Base-by-base conservation (phyloP, 1,140 invertebrate genomes). In the Reticulitermes speratus region DNA sequence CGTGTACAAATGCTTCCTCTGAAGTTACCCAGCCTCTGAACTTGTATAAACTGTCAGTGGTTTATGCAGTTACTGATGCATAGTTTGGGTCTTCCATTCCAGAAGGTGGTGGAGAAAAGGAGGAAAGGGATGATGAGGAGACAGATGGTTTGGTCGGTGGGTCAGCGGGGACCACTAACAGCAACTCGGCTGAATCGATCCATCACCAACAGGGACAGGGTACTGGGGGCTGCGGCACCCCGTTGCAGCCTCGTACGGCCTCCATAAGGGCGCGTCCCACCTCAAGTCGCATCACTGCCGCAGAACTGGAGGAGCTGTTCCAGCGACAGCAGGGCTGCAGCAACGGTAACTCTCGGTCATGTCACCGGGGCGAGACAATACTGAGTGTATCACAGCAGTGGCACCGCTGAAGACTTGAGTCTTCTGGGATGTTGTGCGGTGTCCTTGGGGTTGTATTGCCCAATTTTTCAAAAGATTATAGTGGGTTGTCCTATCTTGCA, bases 241-340 rank as follows among this genome's bases (percentile, higher is more conserved):
- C 94, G 11, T 92, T 94, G 19, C 95, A 96, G 88, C 93, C 95
- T 44, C 94, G 96, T 90, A 97, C 96, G 32, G 97, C 97, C 82
- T 98, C 97, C 83, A 97, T 98, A 86, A 94, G 97, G 89, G 95
- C 96, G 87, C 92, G 97, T 44, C 97, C 97, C 19, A 96, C 95
- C 1, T 97, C 96, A 25, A 95, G 95, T 87, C 93, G 97, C 87
- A 97, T 98, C 87, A 97, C 97, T 1, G 96, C 97, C 32, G 96
- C 96, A 12, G 97, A 98, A 91, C 93, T 98, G 48, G 96, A 98
- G 91, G 96, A 98, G 91, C 93, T 98, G 86, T 98, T 98, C 93
- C 95, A 97, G 90, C 92, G 96, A 55, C 96, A 97, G 90, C 93
- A 95, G 88, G 94, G 93, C 87, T 75, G 25, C 7, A 30, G 14